These are phyloP conservation scores for Taenaris catops DNA, from an alignment of 2,888 invertebrate genomes.

Conservation along the genomic window DNA sequence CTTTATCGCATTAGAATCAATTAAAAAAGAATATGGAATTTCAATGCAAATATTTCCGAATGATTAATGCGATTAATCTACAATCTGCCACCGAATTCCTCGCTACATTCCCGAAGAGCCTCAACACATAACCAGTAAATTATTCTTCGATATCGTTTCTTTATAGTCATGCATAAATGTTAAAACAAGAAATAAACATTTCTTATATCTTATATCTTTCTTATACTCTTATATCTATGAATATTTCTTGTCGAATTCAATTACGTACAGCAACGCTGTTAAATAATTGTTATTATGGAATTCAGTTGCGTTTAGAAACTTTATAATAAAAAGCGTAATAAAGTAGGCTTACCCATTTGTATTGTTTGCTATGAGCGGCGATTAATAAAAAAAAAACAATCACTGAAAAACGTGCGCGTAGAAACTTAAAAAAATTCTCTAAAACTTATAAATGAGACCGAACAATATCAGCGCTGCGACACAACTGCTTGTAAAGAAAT, in stretches of 20 bases:
- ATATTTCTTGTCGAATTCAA: no score
- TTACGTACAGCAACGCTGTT: no score
- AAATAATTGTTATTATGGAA: no score
- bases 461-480: conserved; percentile 33
- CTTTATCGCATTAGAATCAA: conserved; percentile 43
- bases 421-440: conserved; percentile 23
- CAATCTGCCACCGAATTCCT: conserved; percentile 73
- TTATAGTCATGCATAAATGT: conserved; percentile 21
- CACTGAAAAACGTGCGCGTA: conserved; percentile 14
- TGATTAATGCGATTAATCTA: conserved; percentile 65
- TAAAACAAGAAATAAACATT: conserved; percentile 13
- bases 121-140: conserved; percentile 49
- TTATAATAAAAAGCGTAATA: conserved; percentile 18
- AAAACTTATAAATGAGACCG: conserved; percentile 32
- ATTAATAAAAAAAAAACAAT: conserved; percentile 22
- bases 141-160: conserved; percentile 35
- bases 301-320: conserved; percentile 1
- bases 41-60: conserved; percentile 50
- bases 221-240: no score
- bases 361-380: conserved; percentile 18
- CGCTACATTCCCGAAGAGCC: conserved; percentile 47
- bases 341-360: conserved; percentile 32
- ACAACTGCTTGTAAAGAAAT: conserved; percentile 38
- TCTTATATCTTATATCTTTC: no score
- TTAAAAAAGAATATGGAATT: conserved; percentile 48